phyloP scores from a whole-genome alignment of 2,888 invertebrate genomes.

The Parnassius apollo region DNA sequence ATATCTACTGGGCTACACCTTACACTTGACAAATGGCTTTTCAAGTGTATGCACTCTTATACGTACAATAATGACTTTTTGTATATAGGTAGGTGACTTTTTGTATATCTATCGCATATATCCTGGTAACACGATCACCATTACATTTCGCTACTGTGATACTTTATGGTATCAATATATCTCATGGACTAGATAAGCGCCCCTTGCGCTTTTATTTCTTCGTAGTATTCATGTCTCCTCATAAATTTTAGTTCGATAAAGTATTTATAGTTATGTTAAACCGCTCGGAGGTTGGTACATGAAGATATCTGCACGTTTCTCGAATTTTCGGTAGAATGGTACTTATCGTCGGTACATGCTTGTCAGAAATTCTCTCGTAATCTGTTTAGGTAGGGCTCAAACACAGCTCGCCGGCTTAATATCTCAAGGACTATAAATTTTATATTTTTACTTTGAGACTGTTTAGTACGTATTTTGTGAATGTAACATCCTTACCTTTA shows the following conservation, averaged over 20 bases:
- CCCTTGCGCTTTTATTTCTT: conserved; percentile 62
- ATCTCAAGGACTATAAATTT: conserved; percentile 27
- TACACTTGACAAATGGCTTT: no score
- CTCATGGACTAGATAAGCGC: conserved; percentile 61
- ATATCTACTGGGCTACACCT: no score
- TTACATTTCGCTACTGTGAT: conserved; percentile 51
- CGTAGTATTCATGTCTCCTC: conserved; percentile 74
- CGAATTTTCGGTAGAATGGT: not conserved
- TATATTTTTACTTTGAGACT: conserved; percentile 21
- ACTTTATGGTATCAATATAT: conserved; percentile 69
- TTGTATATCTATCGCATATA: no score
- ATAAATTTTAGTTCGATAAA: conserved; percentile 61
- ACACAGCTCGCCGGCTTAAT: conserved; percentile 29
- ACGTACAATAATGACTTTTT: no score
- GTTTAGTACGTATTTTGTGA: no score
- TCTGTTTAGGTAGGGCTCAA: conserved; percentile 42
- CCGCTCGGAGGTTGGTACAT: conserved; percentile 6
- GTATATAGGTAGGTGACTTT: no score
- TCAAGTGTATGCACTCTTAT: no score
- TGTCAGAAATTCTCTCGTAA: conserved; percentile 37
- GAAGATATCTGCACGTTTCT: conserved; percentile 25
- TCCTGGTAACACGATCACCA: conserved; percentile 33
- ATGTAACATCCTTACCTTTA: no score
- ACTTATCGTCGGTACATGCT: conserved; percentile 17
- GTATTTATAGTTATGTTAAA: conserved; percentile 32